Evolutionary conservation across 2,797 vertebrate species (phyloP), one percentile per base, ranked within the genome.

Genomic region (Gadopsis marmoratus): DNA sequence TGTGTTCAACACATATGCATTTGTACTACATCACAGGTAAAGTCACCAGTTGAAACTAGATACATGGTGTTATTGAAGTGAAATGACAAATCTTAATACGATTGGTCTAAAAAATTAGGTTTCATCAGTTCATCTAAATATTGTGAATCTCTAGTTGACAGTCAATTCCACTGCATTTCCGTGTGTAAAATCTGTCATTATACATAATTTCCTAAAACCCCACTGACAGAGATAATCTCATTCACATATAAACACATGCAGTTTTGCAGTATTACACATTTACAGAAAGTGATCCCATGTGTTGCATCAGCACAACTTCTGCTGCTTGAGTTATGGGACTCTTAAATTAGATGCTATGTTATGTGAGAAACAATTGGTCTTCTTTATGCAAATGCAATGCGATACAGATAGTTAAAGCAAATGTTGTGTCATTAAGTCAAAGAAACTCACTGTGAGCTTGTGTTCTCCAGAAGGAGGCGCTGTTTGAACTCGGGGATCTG

Each of bases 381-480:
- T 63, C 10, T 35, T 64, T 14, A 35, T 5, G 26, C 6, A 64
- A 41, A 73, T 3, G 2, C 8, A 48, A 50, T 4, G 35, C n/a
- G 17, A 53, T 8, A 17, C 48, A 48, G 3, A 10, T 4, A 10
- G 21, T 47, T 53, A 39, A 47, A 59, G 14, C 58, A 67, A 13
- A 71, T 35, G 62, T 10, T 56, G 10, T 29, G 33, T 65, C 23
- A 31, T 23, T 1, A 50, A 55, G 23, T 47, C 33, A 26, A 26
- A 55, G 5, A 68, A 71, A 93, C 97, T 95, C 88, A 98, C 97
- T 94, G 87, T 68, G 80, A 74, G 33, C 53, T 83, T 50, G 51
- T 82, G 74, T 86, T 76, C 51, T 90, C 89, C 73, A 81, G 37
- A 31, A 21, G 21, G 17, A 68, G 60, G 7, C 0, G 75, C 47